Evolutionary conservation across 1,140 invertebrate genomes (phyloP).

Genomic region (Nymphalis io): DNA sequence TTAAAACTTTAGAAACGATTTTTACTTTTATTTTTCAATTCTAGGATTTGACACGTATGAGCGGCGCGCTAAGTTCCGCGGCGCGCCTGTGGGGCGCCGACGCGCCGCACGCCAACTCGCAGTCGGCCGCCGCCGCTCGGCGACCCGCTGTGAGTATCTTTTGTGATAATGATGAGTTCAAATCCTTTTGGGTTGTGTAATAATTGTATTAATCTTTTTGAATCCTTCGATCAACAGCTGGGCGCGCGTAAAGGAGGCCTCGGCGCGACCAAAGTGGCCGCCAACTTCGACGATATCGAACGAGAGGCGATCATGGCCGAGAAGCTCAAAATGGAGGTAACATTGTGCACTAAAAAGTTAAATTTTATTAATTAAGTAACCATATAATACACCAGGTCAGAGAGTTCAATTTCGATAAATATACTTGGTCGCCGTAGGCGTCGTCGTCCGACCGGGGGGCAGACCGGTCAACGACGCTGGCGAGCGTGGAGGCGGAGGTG

Average conservation of each 20-base stretch:
- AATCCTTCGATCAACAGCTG: constrained; percentile 82
- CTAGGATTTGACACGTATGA: too few relatives aligned
- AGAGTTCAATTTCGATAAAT: too few relatives aligned
- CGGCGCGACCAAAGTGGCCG: constrained; percentile 97
- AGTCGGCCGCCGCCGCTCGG: constrained; percentile 48
- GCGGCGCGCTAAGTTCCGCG: constrained; percentile 52
- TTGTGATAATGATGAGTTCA: not conserved
- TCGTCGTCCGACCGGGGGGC: constrained; percentile 85
- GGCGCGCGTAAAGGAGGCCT: constrained; percentile 93
- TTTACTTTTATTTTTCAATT: too few relatives aligned
- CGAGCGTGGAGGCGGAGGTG: constrained; percentile 82
- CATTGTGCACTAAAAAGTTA: not conserved
- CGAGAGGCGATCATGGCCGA: constrained; percentile 91
- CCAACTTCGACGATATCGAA: constrained; percentile 98
- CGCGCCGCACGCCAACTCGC: not conserved
- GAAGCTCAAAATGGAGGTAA: constrained; percentile 84
- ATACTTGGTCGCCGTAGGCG: not conserved
- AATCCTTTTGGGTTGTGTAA: too few relatives aligned
- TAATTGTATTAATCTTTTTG: too few relatives aligned
- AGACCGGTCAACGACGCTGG: constrained; percentile 82
- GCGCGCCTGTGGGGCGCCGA: constrained; percentile 59
- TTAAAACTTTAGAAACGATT: too few relatives aligned
- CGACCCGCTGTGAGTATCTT: constrained; percentile 32
- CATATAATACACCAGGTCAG: too few relatives aligned
- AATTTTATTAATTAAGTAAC: too few relatives aligned